Percentiles rank a stretch among this genome's conserved stretches.
Conservation (phyloP, 2,888 invertebrate species). For the Campoplex nolae region DNA sequence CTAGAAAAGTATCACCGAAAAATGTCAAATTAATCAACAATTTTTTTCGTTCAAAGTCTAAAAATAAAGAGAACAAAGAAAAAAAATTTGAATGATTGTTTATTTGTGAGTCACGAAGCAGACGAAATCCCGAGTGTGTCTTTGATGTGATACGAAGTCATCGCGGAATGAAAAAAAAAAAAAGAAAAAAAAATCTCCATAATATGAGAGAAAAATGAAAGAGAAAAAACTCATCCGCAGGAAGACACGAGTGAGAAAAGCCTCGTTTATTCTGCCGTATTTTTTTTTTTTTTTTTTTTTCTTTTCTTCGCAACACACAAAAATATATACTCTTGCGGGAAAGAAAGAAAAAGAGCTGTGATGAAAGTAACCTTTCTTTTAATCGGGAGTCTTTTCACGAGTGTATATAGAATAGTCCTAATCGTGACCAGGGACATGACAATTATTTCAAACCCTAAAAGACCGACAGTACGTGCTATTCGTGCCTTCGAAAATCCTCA, state of each 20-base stretch:
- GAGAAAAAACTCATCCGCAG: not conserved
- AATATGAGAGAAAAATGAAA: constrained; percentile 28
- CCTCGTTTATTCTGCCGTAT: not conserved
- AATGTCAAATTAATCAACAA: no score
- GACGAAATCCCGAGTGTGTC: constrained; percentile 2
- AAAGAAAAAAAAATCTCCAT: constrained; percentile 20
- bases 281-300: not conserved
- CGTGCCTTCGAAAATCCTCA: constrained; percentile 8
- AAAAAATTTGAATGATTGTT: not conserved
- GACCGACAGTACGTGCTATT: constrained; percentile 57
- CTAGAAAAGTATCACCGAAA: not conserved
- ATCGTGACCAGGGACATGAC: constrained; percentile 58
- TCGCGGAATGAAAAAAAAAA: not conserved
- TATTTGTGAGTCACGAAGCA: not conserved
- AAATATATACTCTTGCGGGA: constrained; percentile 13
- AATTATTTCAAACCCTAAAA: constrained; percentile 60
- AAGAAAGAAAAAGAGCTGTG: constrained; percentile 13
- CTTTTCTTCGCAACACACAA: not conserved
- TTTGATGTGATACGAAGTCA: constrained; percentile 38
- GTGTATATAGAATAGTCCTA: constrained; percentile 44
- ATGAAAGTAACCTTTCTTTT: constrained; percentile 52
- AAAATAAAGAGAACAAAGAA: not conserved
- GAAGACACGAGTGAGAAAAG: constrained; percentile 35
- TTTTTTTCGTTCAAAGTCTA: not conserved
- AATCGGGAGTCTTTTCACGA: constrained; percentile 21